These are phyloP conservation scores for Melieria omissa DNA, from an alignment of 2,888 invertebrate genomes.

Conservation along the genomic window DNA sequence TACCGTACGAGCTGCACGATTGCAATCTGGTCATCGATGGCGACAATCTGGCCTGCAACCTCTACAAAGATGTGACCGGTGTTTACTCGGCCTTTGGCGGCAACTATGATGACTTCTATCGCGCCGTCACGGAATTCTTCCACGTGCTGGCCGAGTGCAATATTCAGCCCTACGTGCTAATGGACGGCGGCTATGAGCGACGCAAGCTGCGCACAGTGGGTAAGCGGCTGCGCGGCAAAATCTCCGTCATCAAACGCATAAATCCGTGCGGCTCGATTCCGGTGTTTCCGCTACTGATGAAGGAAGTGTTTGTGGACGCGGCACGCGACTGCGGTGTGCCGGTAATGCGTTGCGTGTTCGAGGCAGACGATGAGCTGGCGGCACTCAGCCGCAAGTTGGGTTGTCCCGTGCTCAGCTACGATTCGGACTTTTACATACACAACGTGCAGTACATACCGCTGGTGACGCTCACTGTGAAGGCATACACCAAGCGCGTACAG, in stretches of 20 bases:
- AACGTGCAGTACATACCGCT: constrained; percentile 86
- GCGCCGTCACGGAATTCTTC: constrained; percentile 76
- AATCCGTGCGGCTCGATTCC: constrained; percentile 71
- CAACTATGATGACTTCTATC: constrained; percentile 83
- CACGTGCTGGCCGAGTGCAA: constrained; percentile 76
- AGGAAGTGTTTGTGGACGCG: constrained; percentile 80
- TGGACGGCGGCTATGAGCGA: constrained; percentile 83
- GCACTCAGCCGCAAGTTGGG: constrained; percentile 79
- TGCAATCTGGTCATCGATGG: constrained; percentile 83
- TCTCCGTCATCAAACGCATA: constrained; percentile 70
- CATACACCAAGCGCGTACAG: constrained; percentile 54
- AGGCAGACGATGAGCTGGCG: constrained; percentile 91
- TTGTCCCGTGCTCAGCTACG: constrained; percentile 90
- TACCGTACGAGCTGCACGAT: constrained; percentile 74
- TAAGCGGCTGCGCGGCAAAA: constrained; percentile 71
- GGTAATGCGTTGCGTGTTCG: constrained; percentile 82
- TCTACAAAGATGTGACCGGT: constrained; percentile 74
- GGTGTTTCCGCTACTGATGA: constrained; percentile 80
- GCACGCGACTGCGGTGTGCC: constrained; percentile 74
- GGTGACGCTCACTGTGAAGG: constrained; percentile 72
- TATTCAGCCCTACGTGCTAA: constrained; percentile 77
- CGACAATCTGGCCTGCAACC: constrained; percentile 77
- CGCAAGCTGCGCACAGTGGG: constrained; percentile 77
- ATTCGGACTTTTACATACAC: constrained; percentile 94
- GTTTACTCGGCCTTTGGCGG: constrained; percentile 83